Evolutionary conservation across 1,140 invertebrate genomes (phyloP), one percentile per base, ranked within the genome.

Genomic region (Scaptomyza hsui): DNA sequence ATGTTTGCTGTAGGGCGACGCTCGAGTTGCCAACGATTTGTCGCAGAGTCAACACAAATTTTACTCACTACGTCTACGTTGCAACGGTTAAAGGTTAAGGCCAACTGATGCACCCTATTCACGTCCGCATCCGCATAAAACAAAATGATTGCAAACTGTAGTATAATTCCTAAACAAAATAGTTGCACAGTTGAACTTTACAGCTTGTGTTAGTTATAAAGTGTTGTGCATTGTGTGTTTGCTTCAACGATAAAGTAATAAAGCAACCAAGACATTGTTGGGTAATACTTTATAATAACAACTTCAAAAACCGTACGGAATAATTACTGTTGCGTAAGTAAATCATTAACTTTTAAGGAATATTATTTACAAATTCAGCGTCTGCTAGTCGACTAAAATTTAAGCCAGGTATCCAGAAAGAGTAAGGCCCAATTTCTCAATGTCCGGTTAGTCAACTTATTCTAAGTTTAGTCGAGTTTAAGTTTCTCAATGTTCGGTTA

Each of bases 1-100:
- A 56, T 64, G 61, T 65, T 71, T 51, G 61, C 61, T 48, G 24
- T 52, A 72, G 44, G 47, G 24, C 65, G 53, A 72, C 71, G 79
- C 78, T 82, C 75, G 79, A 82, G 57, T 72, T 82, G 79, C 63
- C 80, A 85, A 76, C 80, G 81, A 85, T 85, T 85, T 85, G 80
- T 85, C 81, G 80, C 80, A 75, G 59, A 83, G 80, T 83, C 81
- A 83, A 83, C 80, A 83, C 81, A 86, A 80, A 72, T 72, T 72
- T 72, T 13, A 55, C 44, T 61, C 49, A 49, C 55, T 72, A 7
- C 49, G 24, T 26, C 64, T 24, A 29, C 55, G 32, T 37, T 37
- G 12, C 32, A 32, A 79, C 75, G 64, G 35, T 62, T 55, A 63
- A 85, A 85, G 72, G 75, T 72, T 83, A 61, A 52, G 44, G 37